Conservation (phyloP, 2,113 vertebrate species). For the Nipponia nippon region DNA sequence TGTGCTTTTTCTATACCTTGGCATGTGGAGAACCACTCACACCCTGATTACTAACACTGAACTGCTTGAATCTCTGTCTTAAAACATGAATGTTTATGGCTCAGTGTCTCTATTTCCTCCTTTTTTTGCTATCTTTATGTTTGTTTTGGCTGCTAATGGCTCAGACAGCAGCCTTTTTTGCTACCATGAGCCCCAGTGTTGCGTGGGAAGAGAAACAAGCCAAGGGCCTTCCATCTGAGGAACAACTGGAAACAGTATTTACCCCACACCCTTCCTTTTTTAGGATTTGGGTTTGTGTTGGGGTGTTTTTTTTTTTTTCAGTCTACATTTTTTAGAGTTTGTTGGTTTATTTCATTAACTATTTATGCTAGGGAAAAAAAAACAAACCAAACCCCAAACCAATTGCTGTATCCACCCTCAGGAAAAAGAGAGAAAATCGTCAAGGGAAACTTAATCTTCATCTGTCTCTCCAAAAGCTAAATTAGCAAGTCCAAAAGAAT, state of each 20-base stretch:
- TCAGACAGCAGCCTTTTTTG: background rate
- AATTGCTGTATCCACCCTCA: background rate
- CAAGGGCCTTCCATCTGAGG: background rate
- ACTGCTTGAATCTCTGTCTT: background rate
- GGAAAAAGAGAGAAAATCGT: background rate
- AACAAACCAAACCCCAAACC: background rate
- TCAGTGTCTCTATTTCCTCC: background rate
- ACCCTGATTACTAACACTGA: background rate
- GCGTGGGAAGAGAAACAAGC: background rate
- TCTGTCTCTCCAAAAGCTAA: background rate
- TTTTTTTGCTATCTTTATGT: background rate
- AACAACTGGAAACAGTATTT: background rate
- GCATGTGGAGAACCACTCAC: background rate
- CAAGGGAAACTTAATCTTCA: background rate
- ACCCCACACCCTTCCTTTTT: background rate
- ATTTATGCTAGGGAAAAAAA: background rate
- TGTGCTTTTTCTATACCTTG: background rate
- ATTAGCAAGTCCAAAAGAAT: background rate
- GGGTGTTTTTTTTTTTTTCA: background rate
- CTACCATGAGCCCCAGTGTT: background rate
- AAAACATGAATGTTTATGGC: background rate
- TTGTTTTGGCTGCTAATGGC: conserved; percentile 14
- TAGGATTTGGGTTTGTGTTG: background rate
- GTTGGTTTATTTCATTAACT: background rate
- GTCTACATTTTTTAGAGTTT: background rate